Conservation (phyloP, 2,888 invertebrate species). For the Ditula angustiorana region DNA sequence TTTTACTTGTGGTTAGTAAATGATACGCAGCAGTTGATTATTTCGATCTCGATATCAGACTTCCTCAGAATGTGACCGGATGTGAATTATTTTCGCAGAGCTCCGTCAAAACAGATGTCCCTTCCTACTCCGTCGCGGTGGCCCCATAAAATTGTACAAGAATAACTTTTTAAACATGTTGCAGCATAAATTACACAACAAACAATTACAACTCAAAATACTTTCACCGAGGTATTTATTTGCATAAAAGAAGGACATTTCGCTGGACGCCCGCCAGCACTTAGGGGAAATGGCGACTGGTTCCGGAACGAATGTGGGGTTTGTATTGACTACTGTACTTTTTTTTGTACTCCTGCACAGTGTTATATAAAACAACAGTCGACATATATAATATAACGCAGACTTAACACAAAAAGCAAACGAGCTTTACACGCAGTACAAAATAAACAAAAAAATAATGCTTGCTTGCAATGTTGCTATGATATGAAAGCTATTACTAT, state of each 20-base stretch:
- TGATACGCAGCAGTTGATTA: background rate
- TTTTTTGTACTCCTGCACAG: background rate
- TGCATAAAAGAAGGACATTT: slow-evolving; percentile 45
- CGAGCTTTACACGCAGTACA: background rate
- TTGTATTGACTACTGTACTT: background rate
- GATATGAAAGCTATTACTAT: slow-evolving; percentile 27
- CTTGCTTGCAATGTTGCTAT: slow-evolving; percentile 11
- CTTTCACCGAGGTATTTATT: slow-evolving; percentile 51
- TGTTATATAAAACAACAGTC: slow-evolving; percentile 8
- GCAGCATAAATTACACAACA: slow-evolving; percentile 18
- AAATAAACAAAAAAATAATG: slow-evolving; percentile 16
- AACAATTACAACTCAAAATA: slow-evolving; percentile 40
- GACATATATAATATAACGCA: slow-evolving; percentile 1
- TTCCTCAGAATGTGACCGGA: slow-evolving; percentile 10
- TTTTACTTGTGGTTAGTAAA: background rate
- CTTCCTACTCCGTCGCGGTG: slow-evolving; percentile 18
- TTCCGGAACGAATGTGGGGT: slow-evolving; percentile 14
- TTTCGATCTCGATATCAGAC: background rate
- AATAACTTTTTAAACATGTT: slow-evolving; percentile 13
- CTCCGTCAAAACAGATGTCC: slow-evolving; percentile 26
- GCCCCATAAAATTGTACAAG: slow-evolving; percentile 12
- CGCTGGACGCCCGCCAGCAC: slow-evolving; percentile 56
- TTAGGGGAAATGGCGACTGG: slow-evolving; percentile 30
- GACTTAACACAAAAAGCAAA: slow-evolving; percentile 1
- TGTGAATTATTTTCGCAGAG: slow-evolving; percentile 16